These are phyloP conservation scores for Bombus pascuorum DNA, from an alignment of 1,140 invertebrate species.

Conservation along the genomic window DNA sequence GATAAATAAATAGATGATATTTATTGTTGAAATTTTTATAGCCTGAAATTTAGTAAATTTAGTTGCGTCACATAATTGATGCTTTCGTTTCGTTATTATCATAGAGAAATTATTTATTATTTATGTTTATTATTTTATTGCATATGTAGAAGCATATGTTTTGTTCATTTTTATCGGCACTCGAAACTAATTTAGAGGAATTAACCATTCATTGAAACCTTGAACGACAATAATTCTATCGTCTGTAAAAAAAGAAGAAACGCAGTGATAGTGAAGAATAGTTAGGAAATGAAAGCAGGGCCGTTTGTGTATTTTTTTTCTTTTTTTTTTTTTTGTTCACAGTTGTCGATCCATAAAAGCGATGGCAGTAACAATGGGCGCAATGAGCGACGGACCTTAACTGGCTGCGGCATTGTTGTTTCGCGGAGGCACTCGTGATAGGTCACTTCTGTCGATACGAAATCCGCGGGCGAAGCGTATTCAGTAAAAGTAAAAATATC, in stretches of 20 bases:
- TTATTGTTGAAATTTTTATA: background rate
- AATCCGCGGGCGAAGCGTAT: background rate
- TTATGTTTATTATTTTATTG: no score
- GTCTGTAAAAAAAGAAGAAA: background rate
- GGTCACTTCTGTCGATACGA: constrained; percentile 2
- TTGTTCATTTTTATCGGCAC: no score
- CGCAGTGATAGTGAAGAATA: background rate
- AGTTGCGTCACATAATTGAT: no score
- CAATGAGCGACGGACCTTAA: constrained; percentile 17
- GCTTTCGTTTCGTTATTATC: no score
- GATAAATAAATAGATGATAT: background rate
- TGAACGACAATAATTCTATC: no score
- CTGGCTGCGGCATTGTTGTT: background rate
- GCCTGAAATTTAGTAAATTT: no score
- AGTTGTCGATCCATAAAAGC: background rate
- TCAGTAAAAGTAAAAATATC: constrained; percentile 8
- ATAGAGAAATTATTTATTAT: no score
- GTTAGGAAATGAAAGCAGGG: background rate
- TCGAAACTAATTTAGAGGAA: no score
- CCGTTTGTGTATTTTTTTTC: background rate
- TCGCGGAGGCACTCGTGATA: constrained; percentile 2
- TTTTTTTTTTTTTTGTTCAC: no score
- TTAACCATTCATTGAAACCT: no score
- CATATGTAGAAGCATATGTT: no score
- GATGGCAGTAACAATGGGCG: background rate